Percentiles rank a stretch among this genome's conserved stretches.
Conservation (phyloP, 2,113 vertebrate genomes). For the Camelus bactrianus region DNA sequence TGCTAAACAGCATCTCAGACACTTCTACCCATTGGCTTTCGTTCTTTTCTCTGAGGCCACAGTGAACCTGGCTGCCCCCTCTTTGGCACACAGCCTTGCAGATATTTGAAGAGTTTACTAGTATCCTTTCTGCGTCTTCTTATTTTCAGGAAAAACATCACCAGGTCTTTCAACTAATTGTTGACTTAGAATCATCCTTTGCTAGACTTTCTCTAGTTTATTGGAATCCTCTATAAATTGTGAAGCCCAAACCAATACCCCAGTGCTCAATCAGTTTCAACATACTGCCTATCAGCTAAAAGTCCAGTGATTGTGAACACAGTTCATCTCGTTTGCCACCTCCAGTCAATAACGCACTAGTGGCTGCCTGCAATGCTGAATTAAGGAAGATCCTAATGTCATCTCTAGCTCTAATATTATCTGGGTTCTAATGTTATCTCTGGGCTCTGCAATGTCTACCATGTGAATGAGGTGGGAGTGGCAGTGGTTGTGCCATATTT, state of each 20-base stretch:
- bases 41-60: neutral
- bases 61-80: neutral
- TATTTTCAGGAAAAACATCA: neutral
- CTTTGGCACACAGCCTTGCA: neutral
- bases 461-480: neutral
- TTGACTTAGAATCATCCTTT: neutral
- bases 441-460: neutral
- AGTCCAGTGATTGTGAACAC: neutral
- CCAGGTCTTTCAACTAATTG: neutral
- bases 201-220: constrained; percentile 16
- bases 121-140: neutral
- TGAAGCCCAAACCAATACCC: neutral
- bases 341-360: neutral
- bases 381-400: neutral
- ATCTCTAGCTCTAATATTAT: neutral
- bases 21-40: neutral
- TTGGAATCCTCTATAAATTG: neutral
- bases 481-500: neutral
- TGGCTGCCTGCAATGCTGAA: neutral
- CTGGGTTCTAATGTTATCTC: neutral
- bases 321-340: neutral
- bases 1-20: neutral
- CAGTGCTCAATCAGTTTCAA: neutral
- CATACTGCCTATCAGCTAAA: neutral
- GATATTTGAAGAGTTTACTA: neutral